A percentile compares a stretch with the other conserved stretches of the same genome.
Conservation (phyloP, 2,113 vertebrate species). For the Cygnus atratus region DNA sequence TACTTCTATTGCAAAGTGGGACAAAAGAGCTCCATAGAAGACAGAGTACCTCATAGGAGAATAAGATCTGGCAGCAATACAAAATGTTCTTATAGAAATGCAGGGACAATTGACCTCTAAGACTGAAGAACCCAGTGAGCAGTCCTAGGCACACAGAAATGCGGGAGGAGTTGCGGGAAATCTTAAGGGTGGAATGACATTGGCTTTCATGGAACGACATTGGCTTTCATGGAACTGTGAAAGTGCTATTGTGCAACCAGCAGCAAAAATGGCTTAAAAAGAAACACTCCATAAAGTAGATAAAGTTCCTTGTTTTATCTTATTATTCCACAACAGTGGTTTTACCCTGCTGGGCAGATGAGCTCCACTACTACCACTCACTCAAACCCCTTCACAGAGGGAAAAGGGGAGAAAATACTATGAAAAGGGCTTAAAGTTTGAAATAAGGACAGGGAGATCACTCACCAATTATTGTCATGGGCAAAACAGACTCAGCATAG, state of each 20-base stretch:
- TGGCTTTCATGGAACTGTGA: not conserved
- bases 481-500: too few species aligned
- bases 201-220: not conserved
- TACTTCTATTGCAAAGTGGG: not conserved
- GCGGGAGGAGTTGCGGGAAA: not conserved
- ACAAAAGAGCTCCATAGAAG: not conserved
- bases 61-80: not conserved
- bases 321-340: not conserved
- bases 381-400: too few species aligned
- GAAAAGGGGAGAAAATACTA: too few species aligned
- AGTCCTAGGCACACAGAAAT: not conserved
- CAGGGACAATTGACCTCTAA: not conserved
- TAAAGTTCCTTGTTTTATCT: not conserved
- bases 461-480: too few species aligned
- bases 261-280: not conserved
- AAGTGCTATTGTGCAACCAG: not conserved
- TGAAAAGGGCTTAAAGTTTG: too few species aligned
- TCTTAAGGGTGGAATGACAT: not conserved
- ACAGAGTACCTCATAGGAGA: not conserved
- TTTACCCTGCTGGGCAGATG: too few species aligned
- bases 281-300: not conserved
- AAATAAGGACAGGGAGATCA: too few species aligned
- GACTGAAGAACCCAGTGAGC: not conserved
- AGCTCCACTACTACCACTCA: too few species aligned
- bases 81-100: not conserved